phyloP scores from a whole-genome alignment of 2,888 invertebrate genomes.

The Heliconius ethilla region DNA sequence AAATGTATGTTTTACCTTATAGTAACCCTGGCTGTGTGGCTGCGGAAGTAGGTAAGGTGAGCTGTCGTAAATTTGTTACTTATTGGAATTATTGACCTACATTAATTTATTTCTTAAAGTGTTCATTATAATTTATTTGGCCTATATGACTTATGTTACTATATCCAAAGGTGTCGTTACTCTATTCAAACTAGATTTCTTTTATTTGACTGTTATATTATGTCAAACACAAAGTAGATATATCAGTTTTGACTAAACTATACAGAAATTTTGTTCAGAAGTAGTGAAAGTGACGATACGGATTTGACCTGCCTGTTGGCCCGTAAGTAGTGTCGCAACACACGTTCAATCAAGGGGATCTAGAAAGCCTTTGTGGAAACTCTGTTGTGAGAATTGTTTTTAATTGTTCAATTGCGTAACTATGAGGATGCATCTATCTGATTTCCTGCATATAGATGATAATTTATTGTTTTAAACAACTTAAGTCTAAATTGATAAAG shows the following conservation, averaged over 20 bases:
- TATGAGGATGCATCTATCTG: conserved; percentile 2
- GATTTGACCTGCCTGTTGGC: conserved; percentile 46
- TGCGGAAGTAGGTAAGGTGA: conserved; percentile 32
- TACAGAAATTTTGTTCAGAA: conserved; percentile 39
- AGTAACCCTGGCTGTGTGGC: conserved; percentile 39
- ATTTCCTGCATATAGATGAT: conserved; percentile 15
- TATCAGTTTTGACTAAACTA: not conserved
- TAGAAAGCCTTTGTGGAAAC: conserved; percentile 72
- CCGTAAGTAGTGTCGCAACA: conserved; percentile 61
- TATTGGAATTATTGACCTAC: conserved; percentile 6
- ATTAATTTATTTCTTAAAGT: not conserved
- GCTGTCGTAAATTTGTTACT: conserved; percentile 21
- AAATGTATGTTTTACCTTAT: conserved; percentile 36
- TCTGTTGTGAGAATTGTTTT: conserved; percentile 49
- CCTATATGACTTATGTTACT: not conserved
- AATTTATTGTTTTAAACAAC: not conserved
- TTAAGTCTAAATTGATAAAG: not conserved
- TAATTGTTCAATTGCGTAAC: conserved; percentile 18
- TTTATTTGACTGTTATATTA: not conserved
- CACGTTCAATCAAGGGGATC: conserved; percentile 55
- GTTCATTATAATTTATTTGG: not conserved
- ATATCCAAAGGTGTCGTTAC: not conserved
- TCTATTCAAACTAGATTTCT: not conserved
- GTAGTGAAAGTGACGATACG: conserved; percentile 72
- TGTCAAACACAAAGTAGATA: not conserved